Base-by-base conservation (phyloP, 37 sponge, comb jelly and placozoan species). In the Cladorhizidae sp. region DNA sequence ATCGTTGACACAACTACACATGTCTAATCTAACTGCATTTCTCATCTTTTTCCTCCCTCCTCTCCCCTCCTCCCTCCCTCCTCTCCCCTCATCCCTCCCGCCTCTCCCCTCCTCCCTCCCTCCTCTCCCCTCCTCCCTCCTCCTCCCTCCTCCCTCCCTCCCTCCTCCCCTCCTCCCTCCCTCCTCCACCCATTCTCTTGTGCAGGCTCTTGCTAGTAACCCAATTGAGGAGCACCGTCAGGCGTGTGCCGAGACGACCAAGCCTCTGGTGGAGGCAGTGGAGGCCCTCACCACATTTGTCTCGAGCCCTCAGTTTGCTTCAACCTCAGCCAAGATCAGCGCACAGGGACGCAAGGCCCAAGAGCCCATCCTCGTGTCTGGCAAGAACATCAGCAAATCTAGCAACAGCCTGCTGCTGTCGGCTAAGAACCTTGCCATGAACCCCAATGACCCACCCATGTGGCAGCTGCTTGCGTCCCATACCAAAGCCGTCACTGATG, bases 271-370 rank as follows among this genome's bases (percentile, higher is more conserved):
- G 64, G 95, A 93, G 43, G 94, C 99, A 5, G 96, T 98, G 72
- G 99, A 98, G 32, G 93, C 87, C 14, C 90, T 98, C 80, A 82
- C 88, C 22, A 90, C 89, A 20, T 98, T 94, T 81, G 96, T 93
- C 32, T 93, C 97, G 22, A 91, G 95, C 31, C 90, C 96, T n/a
- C 94, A 98, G 88, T 98, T 98, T 76, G 94, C 94, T 26, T 86
- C 90, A 22, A 91, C 86, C 1, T 92, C 94, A 23, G 99, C 99
- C 54, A 87, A 86, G 77, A 98, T 98, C 88, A 93, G 95, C 39
- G 85, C 89, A 1, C 83, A 93, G 73, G 97, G 86, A n/a, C 62
- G 81, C 22, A 32, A 40, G 41, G 89, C 85, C 28, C 93, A 93
- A 67, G 78, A 82, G 65, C 85, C 89, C 31, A 85, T 93, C 23